Percentiles rank a stretch among this genome's conserved stretches.
Evolutionary conservation across 2,797 vertebrate species (phyloP).

Genomic region (Anabas testudineus): DNA sequence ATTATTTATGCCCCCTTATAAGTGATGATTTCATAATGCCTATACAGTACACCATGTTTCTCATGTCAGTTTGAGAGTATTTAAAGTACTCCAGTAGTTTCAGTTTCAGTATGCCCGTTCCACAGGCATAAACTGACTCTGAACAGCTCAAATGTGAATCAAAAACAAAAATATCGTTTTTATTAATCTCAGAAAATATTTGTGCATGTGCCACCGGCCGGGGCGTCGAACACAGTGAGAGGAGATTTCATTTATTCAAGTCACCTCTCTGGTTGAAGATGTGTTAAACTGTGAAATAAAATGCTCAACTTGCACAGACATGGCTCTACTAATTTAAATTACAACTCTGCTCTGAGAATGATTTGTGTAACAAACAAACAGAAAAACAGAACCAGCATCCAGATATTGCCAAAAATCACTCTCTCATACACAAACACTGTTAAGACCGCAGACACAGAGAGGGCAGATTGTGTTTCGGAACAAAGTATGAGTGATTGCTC

Average conservation of each 20-base stretch:
- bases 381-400: constrained; percentile 4
- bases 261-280: not conserved
- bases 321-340: constrained; percentile 5
- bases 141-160: not conserved
- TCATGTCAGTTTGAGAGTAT: not conserved
- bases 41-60: not conserved
- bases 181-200: not conserved
- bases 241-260: constrained; percentile 12
- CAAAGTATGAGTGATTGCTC: too few relatives aligned
- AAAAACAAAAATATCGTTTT: not conserved
- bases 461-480: not conserved
- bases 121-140: constrained; percentile 1
- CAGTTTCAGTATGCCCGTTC: too few relatives aligned
- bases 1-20: constrained; percentile 12
- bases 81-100: constrained; percentile 7
- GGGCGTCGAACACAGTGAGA: not conserved
- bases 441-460: not conserved
- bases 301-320: not conserved
- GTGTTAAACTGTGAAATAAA: constrained; percentile 15
- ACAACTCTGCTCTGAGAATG: constrained; percentile 17
- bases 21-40: not conserved
- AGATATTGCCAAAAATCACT: constrained; percentile 3
- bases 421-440: not conserved
- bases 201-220: not conserved
- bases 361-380: not conserved